These are phyloP conservation scores for Leuciscus waleckii DNA, from an alignment of 2,797 vertebrate genomes.

Conservation along the genomic window DNA sequence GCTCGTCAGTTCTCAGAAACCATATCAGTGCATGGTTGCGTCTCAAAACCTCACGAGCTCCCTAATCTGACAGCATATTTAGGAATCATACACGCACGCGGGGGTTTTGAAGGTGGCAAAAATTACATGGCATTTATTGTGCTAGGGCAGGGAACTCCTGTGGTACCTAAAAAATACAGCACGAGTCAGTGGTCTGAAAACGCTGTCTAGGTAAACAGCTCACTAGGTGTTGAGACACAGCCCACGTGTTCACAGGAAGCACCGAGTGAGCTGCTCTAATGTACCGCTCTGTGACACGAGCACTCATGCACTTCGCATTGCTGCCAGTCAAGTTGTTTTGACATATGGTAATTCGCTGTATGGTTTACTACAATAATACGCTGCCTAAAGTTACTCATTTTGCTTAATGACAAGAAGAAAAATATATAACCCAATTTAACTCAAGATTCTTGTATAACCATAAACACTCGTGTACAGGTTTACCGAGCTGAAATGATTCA, in stretches of 20 bases:
- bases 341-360: constrained; percentile 2
- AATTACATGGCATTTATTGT: neutral
- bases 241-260: constrained; percentile 25
- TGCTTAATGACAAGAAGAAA: neutral
- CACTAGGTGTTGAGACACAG: constrained; percentile 8
- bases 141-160: neutral
- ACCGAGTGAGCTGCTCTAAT: constrained; percentile 16
- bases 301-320: constrained; percentile 18
- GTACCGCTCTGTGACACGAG: constrained; percentile 21
- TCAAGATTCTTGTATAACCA: neutral
- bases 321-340: constrained; percentile 23
- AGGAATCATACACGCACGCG: no score
- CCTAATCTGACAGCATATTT: constrained; percentile 42
- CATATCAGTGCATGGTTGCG: constrained; percentile 46
- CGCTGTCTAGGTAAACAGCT: constrained; percentile 5
- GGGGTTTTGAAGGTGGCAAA: neutral
- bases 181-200: neutral
- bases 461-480: neutral
- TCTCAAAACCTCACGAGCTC: constrained; percentile 52
- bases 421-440: neutral
- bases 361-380: neutral
- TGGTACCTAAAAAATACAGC: neutral
- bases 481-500: neutral
- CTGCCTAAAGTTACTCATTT: neutral
- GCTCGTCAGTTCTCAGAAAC: constrained; percentile 58